Conservation (phyloP, 2,113 vertebrate species). For the Vireo altiloquus region DNA sequence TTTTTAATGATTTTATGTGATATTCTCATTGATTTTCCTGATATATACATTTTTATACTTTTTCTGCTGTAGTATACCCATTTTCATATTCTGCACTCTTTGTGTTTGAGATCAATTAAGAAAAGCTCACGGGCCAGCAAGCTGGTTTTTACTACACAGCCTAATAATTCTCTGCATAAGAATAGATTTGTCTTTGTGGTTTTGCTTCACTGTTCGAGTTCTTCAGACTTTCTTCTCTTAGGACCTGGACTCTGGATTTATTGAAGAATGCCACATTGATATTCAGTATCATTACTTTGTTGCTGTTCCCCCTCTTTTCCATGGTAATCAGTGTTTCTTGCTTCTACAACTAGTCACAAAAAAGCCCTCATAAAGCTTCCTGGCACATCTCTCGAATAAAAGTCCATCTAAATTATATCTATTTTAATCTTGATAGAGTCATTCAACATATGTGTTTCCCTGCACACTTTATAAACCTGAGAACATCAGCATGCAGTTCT, state of each 20-base stretch:
- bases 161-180: background rate
- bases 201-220: background rate
- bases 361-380: rapidly evolving
- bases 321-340: background rate
- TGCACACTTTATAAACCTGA: background rate
- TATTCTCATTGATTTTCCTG: background rate
- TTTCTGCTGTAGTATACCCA: background rate
- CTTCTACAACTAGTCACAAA: background rate
- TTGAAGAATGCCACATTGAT: background rate
- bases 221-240: background rate
- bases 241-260: background rate
- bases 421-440: background rate
- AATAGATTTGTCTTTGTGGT: background rate
- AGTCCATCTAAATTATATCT: background rate
- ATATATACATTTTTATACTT: background rate
- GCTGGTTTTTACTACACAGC: background rate
- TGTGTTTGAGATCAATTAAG: background rate
- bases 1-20: background rate
- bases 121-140: background rate
- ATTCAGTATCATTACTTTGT: background rate
- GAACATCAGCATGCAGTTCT: background rate
- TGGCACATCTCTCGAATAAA: background rate
- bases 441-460: background rate
- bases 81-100: background rate
- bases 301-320: background rate